These are phyloP conservation scores for Brotogeris chrysoptera DNA, from an alignment of 2,797 vertebrate species.

Conservation along the genomic window DNA sequence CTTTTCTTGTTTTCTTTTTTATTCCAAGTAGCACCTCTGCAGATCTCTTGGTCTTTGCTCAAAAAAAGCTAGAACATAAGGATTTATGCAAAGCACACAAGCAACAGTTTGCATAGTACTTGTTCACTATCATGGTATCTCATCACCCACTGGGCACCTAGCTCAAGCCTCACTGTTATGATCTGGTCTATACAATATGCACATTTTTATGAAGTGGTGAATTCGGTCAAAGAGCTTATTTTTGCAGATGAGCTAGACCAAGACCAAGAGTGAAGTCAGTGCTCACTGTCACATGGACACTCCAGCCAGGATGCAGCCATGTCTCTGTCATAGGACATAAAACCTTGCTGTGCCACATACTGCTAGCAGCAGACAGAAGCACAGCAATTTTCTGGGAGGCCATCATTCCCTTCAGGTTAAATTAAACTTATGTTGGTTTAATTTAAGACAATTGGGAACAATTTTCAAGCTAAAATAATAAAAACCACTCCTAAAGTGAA, in stretches of 20 bases:
- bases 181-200: fast-evolving
- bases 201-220: not conserved
- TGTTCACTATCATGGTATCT: fast-evolving
- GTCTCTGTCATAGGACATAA: not conserved
- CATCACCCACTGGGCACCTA: too few species aligned
- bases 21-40: not conserved
- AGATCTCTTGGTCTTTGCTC: not conserved
- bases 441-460: not conserved
- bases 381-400: not conserved
- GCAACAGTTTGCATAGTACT: not conserved
- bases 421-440: not conserved
- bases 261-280: not conserved
- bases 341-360: not conserved
- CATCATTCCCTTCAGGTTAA: not conserved
- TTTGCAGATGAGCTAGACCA: not conserved
- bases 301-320: not conserved
- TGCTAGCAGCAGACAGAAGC: not conserved
- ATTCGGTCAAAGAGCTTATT: not conserved
- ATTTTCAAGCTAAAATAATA: constrained; percentile 15
- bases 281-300: not conserved
- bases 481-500: not conserved
- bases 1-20: not conserved
- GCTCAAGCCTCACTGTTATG: not conserved
- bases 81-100: not conserved
- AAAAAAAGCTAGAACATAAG: not conserved